Evolutionary conservation across 2,797 vertebrate genomes (phyloP).

Genomic region (Hydrophis major): DNA sequence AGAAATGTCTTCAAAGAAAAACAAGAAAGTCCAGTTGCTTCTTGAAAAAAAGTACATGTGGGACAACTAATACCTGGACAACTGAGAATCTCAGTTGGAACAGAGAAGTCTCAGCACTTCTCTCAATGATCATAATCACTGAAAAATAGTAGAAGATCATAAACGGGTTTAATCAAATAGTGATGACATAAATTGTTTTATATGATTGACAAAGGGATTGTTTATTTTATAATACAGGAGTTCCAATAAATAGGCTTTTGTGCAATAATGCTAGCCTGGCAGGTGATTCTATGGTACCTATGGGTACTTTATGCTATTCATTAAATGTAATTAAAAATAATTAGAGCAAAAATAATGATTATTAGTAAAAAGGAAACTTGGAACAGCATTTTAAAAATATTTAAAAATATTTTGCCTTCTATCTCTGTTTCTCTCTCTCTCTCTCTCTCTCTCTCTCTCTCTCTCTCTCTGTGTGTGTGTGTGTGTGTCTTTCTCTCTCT

Average conservation of each 20-base stretch:
- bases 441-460: too few species aligned
- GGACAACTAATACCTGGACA: too few species aligned
- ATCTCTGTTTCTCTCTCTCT: too few species aligned
- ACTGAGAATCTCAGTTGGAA: too few species aligned
- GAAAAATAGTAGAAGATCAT: neutral
- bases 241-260: neutral
- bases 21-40: too few species aligned
- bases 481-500: too few species aligned
- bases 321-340: neutral
- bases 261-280: neutral
- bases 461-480: too few species aligned
- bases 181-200: neutral
- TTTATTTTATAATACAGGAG: neutral
- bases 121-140: neutral
- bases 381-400: too few species aligned
- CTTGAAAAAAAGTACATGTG: too few species aligned
- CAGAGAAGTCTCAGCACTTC: neutral
- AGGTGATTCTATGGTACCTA: neutral
- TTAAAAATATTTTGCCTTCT: too few species aligned
- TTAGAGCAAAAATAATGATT: neutral
- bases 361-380: too few species aligned
- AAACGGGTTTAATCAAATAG: neutral
- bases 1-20: too few species aligned
- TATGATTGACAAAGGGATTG: neutral
- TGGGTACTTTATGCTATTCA: neutral